Evolutionary conservation across 2,888 invertebrate genomes (phyloP).

Genomic region (Selenia dentaria): DNA sequence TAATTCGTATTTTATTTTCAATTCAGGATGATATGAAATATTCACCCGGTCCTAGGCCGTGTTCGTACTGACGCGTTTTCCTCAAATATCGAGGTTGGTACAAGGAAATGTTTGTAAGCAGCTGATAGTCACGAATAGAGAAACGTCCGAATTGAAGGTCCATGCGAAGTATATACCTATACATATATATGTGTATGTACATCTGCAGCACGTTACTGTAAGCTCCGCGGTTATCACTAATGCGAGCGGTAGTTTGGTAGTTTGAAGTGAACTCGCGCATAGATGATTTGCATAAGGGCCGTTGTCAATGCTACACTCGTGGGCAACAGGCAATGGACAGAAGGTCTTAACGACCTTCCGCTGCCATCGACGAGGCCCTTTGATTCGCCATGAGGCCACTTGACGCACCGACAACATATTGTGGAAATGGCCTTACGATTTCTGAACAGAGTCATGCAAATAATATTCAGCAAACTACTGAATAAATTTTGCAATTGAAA

Average conservation of each 20-base stretch:
- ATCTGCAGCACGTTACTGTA: slow-evolving; percentile 40
- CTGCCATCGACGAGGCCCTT: slow-evolving; percentile 67
- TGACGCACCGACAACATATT: slow-evolving; percentile 43
- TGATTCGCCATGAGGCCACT: slow-evolving; percentile 69
- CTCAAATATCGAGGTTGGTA: slow-evolving; percentile 37
- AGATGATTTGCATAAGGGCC: slow-evolving; percentile 78
- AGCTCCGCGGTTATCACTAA: slow-evolving; percentile 30
- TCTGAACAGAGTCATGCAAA: slow-evolving; percentile 29
- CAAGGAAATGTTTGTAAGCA: slow-evolving; percentile 48
- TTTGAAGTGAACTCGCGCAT: slow-evolving; percentile 51
- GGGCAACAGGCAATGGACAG: slow-evolving; percentile 58
- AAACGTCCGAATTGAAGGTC: slow-evolving; percentile 51
- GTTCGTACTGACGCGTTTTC: slow-evolving; percentile 35
- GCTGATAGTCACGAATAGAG: slow-evolving; percentile 49
- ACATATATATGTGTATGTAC: slow-evolving; percentile 39
- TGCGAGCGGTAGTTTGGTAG: slow-evolving; percentile 46
- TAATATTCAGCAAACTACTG: slow-evolving; percentile 24
- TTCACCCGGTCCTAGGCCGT: slow-evolving; percentile 28
- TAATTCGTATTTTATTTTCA: slow-evolving; percentile 38
- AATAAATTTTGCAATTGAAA: slow-evolving; percentile 45
- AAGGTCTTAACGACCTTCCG: slow-evolving; percentile 73
- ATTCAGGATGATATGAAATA: slow-evolving; percentile 35
- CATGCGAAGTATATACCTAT: slow-evolving; percentile 31
- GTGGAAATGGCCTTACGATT: slow-evolving; percentile 40
- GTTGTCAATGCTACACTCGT: slow-evolving; percentile 66